Evolutionary conservation across 2,888 invertebrate genomes (phyloP).

Genomic region (Lingula anatina): DNA sequence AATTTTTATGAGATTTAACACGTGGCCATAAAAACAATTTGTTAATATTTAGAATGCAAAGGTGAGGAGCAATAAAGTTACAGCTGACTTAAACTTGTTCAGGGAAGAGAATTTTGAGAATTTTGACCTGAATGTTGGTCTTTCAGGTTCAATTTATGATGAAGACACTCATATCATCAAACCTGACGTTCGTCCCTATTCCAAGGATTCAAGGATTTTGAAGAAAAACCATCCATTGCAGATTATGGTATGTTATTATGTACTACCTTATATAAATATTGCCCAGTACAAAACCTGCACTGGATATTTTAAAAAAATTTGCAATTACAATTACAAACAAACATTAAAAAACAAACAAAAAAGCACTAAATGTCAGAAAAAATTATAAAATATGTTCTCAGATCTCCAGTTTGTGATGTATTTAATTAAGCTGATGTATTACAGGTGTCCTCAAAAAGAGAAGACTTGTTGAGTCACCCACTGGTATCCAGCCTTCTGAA

Average conservation of each 20-base stretch:
- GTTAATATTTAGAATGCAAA: too few species aligned
- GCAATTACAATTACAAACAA: not conserved
- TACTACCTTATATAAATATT: not conserved
- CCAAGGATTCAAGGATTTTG: constrained; percentile 40
- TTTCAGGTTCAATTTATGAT: constrained; percentile 37
- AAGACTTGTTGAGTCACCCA: constrained; percentile 54
- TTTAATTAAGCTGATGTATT: not conserved
- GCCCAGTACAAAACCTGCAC: not conserved
- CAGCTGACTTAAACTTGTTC: not conserved
- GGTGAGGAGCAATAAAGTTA: not conserved
- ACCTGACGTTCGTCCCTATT: too few species aligned
- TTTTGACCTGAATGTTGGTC: not conserved
- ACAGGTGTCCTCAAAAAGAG: constrained; percentile 48
- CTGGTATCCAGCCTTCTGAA: constrained; percentile 53
- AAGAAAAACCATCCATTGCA: constrained; percentile 52
- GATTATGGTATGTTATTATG: constrained; percentile 43
- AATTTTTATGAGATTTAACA: not conserved
- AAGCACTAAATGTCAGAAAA: too few species aligned
- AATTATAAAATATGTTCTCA: too few species aligned
- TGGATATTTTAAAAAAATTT: not conserved
- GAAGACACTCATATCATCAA: too few species aligned
- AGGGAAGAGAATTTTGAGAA: not conserved
- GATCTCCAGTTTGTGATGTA: not conserved
- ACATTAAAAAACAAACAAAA: too few species aligned
- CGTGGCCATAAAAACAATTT: too few species aligned